Evolutionary conservation across 2,113 vertebrate species (phyloP).

Genomic region (Recurvirostra avosetta): DNA sequence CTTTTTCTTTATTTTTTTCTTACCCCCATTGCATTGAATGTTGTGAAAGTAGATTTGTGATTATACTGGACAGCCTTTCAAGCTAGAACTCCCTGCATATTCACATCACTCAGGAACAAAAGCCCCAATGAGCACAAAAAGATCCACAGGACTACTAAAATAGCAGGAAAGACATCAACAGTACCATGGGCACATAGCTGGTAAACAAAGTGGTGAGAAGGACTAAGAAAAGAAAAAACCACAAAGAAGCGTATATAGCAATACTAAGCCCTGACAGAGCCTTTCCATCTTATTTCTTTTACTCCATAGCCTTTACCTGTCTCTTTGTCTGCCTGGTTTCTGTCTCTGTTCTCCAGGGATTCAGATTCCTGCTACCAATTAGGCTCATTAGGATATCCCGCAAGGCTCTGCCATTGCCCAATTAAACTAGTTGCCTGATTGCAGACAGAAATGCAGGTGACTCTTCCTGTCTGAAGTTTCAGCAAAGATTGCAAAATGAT

Average conservation of each 20-base stretch:
- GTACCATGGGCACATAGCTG: neutral
- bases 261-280: neutral
- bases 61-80: constrained; percentile 18
- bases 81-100: neutral
- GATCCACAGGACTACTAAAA: neutral
- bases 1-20: neutral
- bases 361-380: neutral
- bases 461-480: neutral
- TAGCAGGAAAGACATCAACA: neutral
- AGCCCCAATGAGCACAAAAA: neutral
- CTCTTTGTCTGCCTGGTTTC: neutral
- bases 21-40: neutral
- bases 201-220: neutral
- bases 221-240: neutral
- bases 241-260: neutral
- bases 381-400: constrained; percentile 19
- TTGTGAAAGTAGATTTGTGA: neutral
- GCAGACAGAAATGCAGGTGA: neutral
- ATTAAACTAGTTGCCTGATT: constrained; percentile 4
- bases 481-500: neutral
- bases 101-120: neutral
- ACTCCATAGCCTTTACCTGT: neutral
- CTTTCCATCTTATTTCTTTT: neutral
- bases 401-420: constrained; percentile 2
- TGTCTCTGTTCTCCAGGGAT: neutral